Evolutionary conservation across 2,113 vertebrate species (phyloP).

Genomic region (Mugil cephalus): DNA sequence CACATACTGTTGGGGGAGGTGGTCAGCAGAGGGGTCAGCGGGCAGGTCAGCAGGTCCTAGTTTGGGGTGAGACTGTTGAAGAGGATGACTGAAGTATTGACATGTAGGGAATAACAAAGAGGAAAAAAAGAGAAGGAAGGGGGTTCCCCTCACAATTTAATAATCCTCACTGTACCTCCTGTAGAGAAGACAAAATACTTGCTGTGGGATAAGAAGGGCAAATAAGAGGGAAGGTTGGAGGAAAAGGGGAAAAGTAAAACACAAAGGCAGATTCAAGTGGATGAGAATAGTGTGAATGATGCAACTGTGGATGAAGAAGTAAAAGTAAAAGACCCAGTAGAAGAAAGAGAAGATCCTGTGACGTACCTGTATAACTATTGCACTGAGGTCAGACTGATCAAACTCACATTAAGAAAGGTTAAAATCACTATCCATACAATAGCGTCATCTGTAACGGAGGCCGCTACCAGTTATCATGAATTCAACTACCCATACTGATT

Average conservation of each 20-base stretch:
- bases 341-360: constrained; percentile 13
- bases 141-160: constrained; percentile 2
- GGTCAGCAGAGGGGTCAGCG: constrained; percentile 66
- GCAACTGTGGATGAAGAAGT: background rate
- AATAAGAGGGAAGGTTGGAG: background rate
- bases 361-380: background rate
- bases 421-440: too few species aligned
- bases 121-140: background rate
- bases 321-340: constrained; percentile 6
- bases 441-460: too few species aligned
- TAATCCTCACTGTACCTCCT: constrained; percentile 47
- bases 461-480: too few species aligned
- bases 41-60: constrained; percentile 63
- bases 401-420: too few species aligned
- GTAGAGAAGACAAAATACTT: constrained; percentile 53
- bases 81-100: constrained; percentile 49
- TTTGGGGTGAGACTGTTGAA: constrained; percentile 42
- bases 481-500: too few species aligned
- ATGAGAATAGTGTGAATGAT: constrained; percentile 5
- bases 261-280: background rate
- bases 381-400: constrained; percentile 47
- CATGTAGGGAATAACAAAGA: constrained; percentile 15
- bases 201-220: constrained; percentile 7
- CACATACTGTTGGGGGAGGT: constrained; percentile 67
- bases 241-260: background rate